Percentiles rank a stretch among this genome's conserved stretches.
These are phyloP conservation scores for Limnodromus scolopaceus DNA, from an alignment of 2,797 vertebrate genomes.

Conservation along the genomic window DNA sequence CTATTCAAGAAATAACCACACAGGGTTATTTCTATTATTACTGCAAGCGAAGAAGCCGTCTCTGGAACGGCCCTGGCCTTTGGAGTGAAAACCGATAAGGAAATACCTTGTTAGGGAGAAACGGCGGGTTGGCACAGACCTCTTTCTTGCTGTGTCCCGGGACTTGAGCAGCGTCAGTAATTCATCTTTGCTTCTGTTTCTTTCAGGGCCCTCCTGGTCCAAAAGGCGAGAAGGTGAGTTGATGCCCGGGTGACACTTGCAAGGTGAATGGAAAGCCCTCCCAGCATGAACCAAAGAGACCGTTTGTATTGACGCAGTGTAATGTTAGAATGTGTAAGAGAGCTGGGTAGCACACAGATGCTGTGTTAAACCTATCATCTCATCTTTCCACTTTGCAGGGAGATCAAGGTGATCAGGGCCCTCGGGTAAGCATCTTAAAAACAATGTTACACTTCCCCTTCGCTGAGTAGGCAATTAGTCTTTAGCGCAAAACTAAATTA, in stretches of 20 bases:
- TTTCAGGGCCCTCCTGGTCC: slow-evolving; percentile 91
- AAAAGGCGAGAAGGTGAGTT: slow-evolving; percentile 96
- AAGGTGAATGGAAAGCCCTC: slow-evolving; percentile 44
- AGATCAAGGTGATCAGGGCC: slow-evolving; percentile 99
- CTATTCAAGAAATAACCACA: neutral
- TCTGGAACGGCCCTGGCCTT: neutral
- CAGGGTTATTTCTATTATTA: no score
- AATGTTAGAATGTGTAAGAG: slow-evolving; percentile 65
- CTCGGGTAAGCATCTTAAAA: slow-evolving; percentile 92
- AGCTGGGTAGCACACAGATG: slow-evolving; percentile 64
- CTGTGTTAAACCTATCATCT: slow-evolving; percentile 79
- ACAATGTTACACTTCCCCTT: slow-evolving; percentile 75
- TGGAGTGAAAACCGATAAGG: neutral
- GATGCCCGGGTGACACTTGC: neutral
- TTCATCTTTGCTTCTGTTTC: slow-evolving; percentile 39
- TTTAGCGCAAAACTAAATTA: slow-evolving; percentile 60
- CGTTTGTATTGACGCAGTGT: slow-evolving; percentile 54
- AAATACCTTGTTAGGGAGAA: neutral
- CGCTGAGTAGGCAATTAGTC: slow-evolving; percentile 67
- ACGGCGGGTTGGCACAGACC: neutral
- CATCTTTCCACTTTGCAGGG: slow-evolving; percentile 88
- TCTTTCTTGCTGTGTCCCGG: neutral
- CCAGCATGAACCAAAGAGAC: slow-evolving; percentile 58
- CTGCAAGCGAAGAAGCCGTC: neutral
- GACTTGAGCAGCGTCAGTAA: neutral